These are phyloP conservation scores for Ifrita kowaldi DNA, from an alignment of 2,113 vertebrate genomes.

Conservation along the genomic window DNA sequence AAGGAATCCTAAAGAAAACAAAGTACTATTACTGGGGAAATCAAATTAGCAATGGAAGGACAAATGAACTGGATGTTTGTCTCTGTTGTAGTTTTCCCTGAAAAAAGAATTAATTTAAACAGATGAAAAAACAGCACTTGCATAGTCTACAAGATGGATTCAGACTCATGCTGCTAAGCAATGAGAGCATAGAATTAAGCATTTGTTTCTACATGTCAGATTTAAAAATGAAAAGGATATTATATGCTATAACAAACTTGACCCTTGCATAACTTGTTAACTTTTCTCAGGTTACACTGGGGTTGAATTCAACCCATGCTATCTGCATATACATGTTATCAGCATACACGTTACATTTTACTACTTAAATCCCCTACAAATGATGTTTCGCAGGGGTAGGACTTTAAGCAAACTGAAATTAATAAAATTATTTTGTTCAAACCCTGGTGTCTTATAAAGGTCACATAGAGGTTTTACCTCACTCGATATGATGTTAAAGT, in stretches of 20 bases:
- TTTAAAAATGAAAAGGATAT: background rate
- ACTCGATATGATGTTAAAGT: slow-evolving; percentile 31
- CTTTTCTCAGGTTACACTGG: background rate
- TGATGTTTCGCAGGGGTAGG: background rate
- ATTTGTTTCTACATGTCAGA: background rate
- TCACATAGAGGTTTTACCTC: slow-evolving; percentile 51
- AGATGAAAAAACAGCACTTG: background rate
- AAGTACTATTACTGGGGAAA: background rate
- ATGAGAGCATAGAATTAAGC: background rate
- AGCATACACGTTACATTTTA: background rate
- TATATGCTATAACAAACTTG: background rate
- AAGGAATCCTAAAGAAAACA: background rate
- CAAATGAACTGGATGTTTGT: background rate
- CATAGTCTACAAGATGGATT: background rate
- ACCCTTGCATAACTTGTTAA: background rate
- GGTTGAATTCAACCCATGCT: background rate
- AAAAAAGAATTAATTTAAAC: background rate
- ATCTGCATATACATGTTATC: background rate
- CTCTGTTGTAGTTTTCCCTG: background rate
- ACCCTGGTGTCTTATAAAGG: background rate
- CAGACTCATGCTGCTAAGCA: background rate
- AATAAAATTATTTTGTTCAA: background rate
- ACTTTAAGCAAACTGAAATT: background rate
- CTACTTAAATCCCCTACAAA: background rate
- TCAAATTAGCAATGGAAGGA: background rate